phyloP scores from a whole-genome alignment of 2,113 vertebrate genomes.

The Forbesichthys agassizii region DNA sequence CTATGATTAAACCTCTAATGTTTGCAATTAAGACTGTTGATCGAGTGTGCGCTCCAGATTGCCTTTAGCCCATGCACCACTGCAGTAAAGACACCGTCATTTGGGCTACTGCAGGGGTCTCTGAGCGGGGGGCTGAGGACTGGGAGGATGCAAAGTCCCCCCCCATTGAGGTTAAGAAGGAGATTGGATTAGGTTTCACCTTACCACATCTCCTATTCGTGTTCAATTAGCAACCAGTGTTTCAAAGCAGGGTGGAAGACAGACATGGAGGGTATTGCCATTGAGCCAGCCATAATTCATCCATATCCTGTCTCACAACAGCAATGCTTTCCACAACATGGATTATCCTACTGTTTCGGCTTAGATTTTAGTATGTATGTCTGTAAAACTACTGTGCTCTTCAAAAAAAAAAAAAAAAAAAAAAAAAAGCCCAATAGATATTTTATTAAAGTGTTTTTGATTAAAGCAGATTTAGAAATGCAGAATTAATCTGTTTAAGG shows the following conservation, averaged over 20 bases:
- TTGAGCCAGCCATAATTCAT: conserved; percentile 40
- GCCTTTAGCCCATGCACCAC: conserved; percentile 14
- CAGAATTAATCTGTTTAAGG: conserved; percentile 53
- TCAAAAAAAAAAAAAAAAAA: background rate
- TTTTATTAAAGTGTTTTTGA: conserved; percentile 42
- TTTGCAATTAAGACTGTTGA: conserved; percentile 25
- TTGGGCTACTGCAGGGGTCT: conserved; percentile 60
- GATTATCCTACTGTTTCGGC: conserved; percentile 5
- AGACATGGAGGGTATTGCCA: conserved; percentile 60
- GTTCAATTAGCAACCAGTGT: conserved; percentile 70
- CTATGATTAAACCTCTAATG: conserved; percentile 14
- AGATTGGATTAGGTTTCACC: conserved; percentile 70
- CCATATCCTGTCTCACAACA: conserved; percentile 22
- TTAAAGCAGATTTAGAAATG: conserved; percentile 32
- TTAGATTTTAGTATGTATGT: background rate
- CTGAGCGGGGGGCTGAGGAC: conserved; percentile 26
- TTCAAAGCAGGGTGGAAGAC: conserved; percentile 55
- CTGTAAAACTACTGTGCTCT: conserved; percentile 14
- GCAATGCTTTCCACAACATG: conserved; percentile 6
- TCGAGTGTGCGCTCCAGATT: conserved; percentile 14
- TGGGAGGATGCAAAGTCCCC: background rate
- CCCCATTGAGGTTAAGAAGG: conserved; percentile 44
- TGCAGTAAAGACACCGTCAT: conserved; percentile 48
- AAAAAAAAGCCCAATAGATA: background rate
- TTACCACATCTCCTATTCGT: conserved; percentile 68